phyloP scores from a whole-genome alignment of 53 echinoderm and acorn worm genomes.

The Stichopus horrens region DNA sequence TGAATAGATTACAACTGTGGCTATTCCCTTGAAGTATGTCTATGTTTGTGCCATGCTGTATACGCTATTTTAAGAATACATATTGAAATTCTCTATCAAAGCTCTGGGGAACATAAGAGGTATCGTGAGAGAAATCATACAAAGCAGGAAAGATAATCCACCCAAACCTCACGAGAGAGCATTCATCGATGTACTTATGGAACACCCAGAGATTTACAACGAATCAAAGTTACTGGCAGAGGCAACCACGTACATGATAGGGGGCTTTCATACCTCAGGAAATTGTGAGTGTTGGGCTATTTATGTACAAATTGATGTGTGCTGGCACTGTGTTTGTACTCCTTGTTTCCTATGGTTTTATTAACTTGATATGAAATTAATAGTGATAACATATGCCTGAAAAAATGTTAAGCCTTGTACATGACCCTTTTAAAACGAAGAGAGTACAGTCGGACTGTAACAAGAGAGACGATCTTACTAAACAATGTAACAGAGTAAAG shows the following conservation, averaged over 20 bases:
- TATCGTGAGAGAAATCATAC: slow-evolving; percentile 34
- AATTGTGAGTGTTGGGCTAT: slow-evolving; percentile 56
- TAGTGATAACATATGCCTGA: too few species aligned
- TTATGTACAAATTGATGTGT: too few species aligned
- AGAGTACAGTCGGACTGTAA: too few species aligned
- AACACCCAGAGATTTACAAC: slow-evolving; percentile 54
- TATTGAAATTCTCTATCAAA: slow-evolving; percentile 6
- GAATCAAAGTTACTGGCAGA: slow-evolving; percentile 64
- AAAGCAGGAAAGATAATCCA: slow-evolving; percentile 54
- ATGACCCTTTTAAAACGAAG: too few species aligned
- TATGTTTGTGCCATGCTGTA: too few species aligned
- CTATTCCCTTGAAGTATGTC: neutral
- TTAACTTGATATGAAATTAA: too few species aligned
- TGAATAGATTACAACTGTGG: neutral
- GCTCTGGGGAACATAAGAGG: slow-evolving; percentile 50
- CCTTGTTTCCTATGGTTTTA: too few species aligned
- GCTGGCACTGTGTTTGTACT: too few species aligned
- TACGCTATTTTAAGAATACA: neutral
- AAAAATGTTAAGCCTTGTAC: too few species aligned
- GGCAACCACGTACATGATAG: slow-evolving; percentile 62
- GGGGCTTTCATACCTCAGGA: slow-evolving; percentile 88
- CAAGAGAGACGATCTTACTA: too few species aligned
- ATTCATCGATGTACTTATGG: slow-evolving; percentile 77
- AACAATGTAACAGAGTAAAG: too few species aligned
- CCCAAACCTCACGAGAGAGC: slow-evolving; percentile 58